phyloP scores from a whole-genome alignment of 2,888 invertebrate genomes.

The Formica aserva region DNA sequence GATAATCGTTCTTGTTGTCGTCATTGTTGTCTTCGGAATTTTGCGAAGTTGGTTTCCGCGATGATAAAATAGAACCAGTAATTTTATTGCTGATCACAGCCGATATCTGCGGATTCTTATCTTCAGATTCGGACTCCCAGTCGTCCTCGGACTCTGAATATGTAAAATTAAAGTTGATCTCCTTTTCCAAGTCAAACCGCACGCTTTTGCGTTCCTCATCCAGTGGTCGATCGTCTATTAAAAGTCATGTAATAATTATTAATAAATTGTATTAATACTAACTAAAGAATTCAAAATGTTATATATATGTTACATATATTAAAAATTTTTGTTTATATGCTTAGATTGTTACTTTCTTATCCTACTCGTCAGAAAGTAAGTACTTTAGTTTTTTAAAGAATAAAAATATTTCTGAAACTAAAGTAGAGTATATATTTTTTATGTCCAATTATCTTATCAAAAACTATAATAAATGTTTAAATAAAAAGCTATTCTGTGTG shows the following conservation, averaged over 20 bases:
- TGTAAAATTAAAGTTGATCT: constrained; percentile 85
- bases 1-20: constrained; percentile 9
- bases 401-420: neutral
- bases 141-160: constrained; percentile 81
- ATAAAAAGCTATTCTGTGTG: neutral
- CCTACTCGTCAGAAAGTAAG: neutral
- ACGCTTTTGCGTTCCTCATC: constrained; percentile 93
- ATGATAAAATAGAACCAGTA: constrained; percentile 28
- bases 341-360: neutral
- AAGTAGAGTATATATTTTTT: neutral
- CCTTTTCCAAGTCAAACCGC: constrained; percentile 88
- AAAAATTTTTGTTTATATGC: neutral
- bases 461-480: neutral
- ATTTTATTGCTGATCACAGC: constrained; percentile 42
- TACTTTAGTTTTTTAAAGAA: neutral
- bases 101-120: constrained; percentile 65
- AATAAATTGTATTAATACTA: constrained; percentile 6
- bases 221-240: constrained; percentile 84
- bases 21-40: constrained; percentile 53
- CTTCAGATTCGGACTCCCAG: constrained; percentile 78
- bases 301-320: neutral
- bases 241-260: neutral
- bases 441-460: neutral
- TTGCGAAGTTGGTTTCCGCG: constrained; percentile 35
- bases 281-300: neutral